These are phyloP conservation scores for Microplitis mediator DNA, from an alignment of 1,140 invertebrate species.

Conservation along the genomic window DNA sequence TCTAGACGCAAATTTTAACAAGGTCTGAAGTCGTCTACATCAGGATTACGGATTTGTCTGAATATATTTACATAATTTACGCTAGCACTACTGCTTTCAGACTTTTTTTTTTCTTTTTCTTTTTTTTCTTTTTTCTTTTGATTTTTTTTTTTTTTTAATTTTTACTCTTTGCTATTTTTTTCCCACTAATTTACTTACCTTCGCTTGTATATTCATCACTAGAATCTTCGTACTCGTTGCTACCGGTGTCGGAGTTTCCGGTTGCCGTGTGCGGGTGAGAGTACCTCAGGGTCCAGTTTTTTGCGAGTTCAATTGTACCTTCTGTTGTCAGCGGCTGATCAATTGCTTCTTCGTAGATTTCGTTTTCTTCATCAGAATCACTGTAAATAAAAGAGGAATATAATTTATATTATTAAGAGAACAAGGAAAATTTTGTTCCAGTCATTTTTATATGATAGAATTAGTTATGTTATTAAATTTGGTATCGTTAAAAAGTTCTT, in stretches of 20 bases:
- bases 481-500: no score
- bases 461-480: no score
- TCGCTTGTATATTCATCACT: slow-evolving; percentile 72
- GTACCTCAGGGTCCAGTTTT: slow-evolving; percentile 68
- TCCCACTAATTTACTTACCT: slow-evolving; percentile 54
- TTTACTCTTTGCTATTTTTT: slow-evolving; percentile 14
- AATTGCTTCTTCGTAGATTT: slow-evolving; percentile 68
- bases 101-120: slow-evolving; percentile 19
- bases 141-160: background rate
- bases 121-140: background rate
- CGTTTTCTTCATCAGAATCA: slow-evolving; percentile 68
- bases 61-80: slow-evolving; percentile 43
- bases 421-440: no score
- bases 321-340: slow-evolving; percentile 70
- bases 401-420: slow-evolving; percentile 5
- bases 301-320: slow-evolving; percentile 69
- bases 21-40: slow-evolving; percentile 52
- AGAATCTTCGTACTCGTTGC: slow-evolving; percentile 66
- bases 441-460: no score
- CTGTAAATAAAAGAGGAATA: slow-evolving; percentile 44
- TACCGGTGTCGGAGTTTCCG: slow-evolving; percentile 58
- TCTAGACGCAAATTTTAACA: slow-evolving; percentile 60
- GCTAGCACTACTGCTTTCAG: slow-evolving; percentile 9
- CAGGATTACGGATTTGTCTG: slow-evolving; percentile 37
- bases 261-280: slow-evolving; percentile 55